Base-by-base conservation (phyloP, 2,888 invertebrate species). In the Diloba caeruleocephala region DNA sequence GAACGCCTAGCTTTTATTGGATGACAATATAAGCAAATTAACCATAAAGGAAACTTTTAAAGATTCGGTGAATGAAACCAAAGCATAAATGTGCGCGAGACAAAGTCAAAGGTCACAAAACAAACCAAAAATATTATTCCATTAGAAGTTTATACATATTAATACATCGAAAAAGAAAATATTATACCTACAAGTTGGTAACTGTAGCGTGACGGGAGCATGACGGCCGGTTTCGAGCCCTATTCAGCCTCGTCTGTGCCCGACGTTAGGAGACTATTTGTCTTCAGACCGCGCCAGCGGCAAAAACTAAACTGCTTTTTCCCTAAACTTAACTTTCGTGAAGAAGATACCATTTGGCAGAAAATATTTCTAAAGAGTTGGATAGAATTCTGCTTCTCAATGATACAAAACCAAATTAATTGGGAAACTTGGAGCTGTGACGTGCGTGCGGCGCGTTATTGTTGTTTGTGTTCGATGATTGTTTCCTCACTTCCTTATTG, bases 281-380 rank as follows among this genome's bases (percentile, higher is more conserved):
- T 82, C 81, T 78, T 70, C 57, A 56, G 38, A 17, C 55, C 64
- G 44, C 64, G 44, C 42, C 43, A 33, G 44, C 51, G 55, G 66
- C 75, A 77, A 80, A 80, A 80, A 78, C 76, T 66, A 65, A 64
- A 54, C 59, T 66, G 53, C 49, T 71, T 75, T 79, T 76, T 75
- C 63, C 53, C 49, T 34, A 50, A 60, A 54, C 69, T 71, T 68
- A 71, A 76, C 68, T 72, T 71, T 55, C 68, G 62, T 62, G 59
- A 74, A 71, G 70, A 60, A 59, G 46, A 54, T 74, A 69, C 67
- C 63, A 72, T 74, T 74, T 73, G 45, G 23, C 17, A 38, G 53
- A 48, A 41, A 58, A 68, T 56, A 61, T 64, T 64, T 57, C 46
- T 34, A 52, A 68, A 64, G 70, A 66, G 69, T 59, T 48, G 60